Conservation (phyloP, 1,140 invertebrate genomes). For the Heliconius himera region DNA sequence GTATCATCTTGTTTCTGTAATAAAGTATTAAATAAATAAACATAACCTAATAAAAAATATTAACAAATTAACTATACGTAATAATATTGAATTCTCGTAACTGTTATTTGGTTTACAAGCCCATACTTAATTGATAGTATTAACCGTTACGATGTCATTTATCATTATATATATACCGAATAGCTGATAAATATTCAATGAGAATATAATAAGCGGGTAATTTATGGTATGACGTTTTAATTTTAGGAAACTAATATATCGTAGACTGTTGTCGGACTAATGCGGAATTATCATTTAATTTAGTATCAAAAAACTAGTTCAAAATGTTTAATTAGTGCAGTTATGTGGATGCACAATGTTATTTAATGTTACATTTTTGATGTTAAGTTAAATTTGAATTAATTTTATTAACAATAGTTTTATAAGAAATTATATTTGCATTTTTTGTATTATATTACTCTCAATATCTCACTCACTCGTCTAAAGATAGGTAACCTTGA, state of each 20-base stretch:
- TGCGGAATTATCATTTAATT: slow-evolving; percentile 17
- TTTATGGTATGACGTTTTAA: slow-evolving; percentile 46
- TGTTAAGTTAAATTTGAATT: too few relatives aligned
- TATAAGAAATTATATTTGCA: too few relatives aligned
- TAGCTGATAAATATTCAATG: slow-evolving; percentile 45
- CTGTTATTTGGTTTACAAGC: slow-evolving; percentile 24
- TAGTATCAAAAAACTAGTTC: not conserved
- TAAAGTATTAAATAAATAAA: too few relatives aligned
- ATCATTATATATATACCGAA: slow-evolving; percentile 43
- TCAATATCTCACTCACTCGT: too few relatives aligned
- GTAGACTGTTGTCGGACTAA: slow-evolving; percentile 33
- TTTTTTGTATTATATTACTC: too few relatives aligned
- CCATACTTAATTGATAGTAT: slow-evolving; percentile 42
- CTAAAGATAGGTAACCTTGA: too few relatives aligned
- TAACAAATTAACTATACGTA: not conserved
- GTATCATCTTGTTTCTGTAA: too few relatives aligned
- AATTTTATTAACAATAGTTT: too few relatives aligned
- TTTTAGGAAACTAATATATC: slow-evolving; percentile 41
- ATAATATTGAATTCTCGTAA: not conserved
- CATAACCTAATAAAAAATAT: not conserved
- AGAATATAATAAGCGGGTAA: slow-evolving; percentile 45
- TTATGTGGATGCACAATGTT: too few relatives aligned
- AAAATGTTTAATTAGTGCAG: too few relatives aligned
- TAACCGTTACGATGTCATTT: slow-evolving; percentile 40
- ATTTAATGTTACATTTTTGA: too few relatives aligned